Evolutionary conservation across 1,140 invertebrate genomes (phyloP), one percentile per base, ranked within the genome.

Genomic region (Hycleus phaleratus): DNA sequence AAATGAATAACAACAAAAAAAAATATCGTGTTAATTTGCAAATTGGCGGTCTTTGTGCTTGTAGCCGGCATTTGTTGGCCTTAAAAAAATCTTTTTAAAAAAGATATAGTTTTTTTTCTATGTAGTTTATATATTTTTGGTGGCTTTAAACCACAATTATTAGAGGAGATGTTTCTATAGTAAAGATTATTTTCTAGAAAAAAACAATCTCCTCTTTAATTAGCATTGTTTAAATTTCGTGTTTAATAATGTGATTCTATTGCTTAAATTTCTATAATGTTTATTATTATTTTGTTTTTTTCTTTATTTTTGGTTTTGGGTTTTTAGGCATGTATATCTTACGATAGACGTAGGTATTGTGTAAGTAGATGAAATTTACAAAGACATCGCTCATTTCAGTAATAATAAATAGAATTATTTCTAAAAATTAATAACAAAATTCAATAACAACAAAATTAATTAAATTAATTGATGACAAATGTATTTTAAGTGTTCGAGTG

Each of bases 61-160:
- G 42, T 32, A 32, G 32, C 32, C 32, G 32, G 32, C 32, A 32
- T 32, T 32, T 18, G 18, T 18, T 18, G 18, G 18, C 18, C 18
- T 18, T 32, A 5, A 32, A 32, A 32, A 7, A 32, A 5, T 32
- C 32, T 32, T 67, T 67, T 62, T 18, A 57, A 60, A 55, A 67
- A 66, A 66, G 62, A 66, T 69, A 64, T 69, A 69, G 63, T 68
- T 69, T 68, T 42, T 63, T 64, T 32, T 32, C 7, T 32, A 7
- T 4, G 32, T 32, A 32, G 32, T 32, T 32, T 32, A 58, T 59
- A 55, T 55, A 50, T 66, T 66, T 64, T 69, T 64, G 51, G 60
- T 56, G 66, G 66, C 64, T 60, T 62, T 68, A 66, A 69, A 64
- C 62, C 66, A 64, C 49, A 46, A 26, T 52, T 10, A 32, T 32